These are phyloP conservation scores for Cydia strobilella DNA, from an alignment of 1,140 invertebrate genomes.

Conservation along the genomic window DNA sequence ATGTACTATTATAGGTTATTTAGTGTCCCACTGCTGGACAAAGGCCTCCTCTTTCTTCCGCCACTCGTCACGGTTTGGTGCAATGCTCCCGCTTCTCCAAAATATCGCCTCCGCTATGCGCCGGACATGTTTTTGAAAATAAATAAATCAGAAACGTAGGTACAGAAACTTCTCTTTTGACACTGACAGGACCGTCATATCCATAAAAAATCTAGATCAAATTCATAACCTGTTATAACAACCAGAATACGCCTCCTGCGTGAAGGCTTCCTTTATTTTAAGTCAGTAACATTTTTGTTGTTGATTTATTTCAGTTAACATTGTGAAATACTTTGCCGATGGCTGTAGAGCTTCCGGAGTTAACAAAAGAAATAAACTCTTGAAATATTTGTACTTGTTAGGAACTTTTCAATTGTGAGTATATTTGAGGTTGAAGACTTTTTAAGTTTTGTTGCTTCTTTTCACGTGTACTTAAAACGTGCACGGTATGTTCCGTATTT, in stretches of 20 bases:
- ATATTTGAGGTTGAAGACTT: background rate
- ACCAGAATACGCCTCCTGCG: background rate
- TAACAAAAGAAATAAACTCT: background rate
- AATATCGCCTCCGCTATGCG: too few relatives aligned
- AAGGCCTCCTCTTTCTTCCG: too few relatives aligned
- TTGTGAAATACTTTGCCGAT: background rate
- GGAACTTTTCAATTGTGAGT: background rate
- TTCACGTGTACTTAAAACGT: background rate
- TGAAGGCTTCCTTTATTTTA: background rate
- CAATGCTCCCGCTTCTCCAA: too few relatives aligned
- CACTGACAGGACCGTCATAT: too few relatives aligned
- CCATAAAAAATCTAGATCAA: too few relatives aligned
- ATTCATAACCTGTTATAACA: too few relatives aligned
- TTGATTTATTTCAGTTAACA: background rate
- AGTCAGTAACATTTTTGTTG: background rate
- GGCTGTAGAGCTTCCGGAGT: background rate
- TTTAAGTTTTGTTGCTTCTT: background rate
- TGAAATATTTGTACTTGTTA: background rate
- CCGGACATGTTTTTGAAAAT: too few relatives aligned
- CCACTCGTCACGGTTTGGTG: too few relatives aligned
- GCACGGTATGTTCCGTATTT: background rate
- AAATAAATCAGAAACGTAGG: too few relatives aligned
- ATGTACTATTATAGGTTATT: too few relatives aligned
- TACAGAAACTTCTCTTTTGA: too few relatives aligned
- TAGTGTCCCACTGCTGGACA: too few relatives aligned